These are phyloP conservation scores for Zosterops lateralis DNA, from an alignment of 2,113 vertebrate genomes.

Conservation along the genomic window DNA sequence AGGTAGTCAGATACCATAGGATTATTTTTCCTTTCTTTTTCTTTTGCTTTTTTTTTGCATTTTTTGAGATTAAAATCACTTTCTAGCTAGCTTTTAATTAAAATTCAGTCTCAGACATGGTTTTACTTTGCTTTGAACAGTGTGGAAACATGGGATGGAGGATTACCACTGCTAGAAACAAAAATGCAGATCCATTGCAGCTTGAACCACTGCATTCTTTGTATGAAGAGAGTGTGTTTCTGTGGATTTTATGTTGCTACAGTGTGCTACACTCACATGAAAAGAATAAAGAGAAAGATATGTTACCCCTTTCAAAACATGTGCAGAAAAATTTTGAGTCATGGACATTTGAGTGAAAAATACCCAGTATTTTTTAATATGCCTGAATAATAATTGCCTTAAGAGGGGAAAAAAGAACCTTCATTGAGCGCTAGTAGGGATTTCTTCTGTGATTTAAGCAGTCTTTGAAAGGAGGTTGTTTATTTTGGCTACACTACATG, in stretches of 20 bases:
- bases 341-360: background rate
- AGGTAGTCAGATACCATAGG: background rate
- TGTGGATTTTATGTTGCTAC: background rate
- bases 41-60: background rate
- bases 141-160: background rate
- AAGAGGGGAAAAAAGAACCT: background rate
- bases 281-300: background rate
- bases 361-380: background rate
- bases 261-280: background rate
- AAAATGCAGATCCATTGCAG: background rate
- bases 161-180: background rate
- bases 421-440: background rate
- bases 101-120: background rate
- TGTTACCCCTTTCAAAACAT: background rate
- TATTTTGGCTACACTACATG: background rate
- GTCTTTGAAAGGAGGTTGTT: background rate
- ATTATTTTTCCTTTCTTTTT: background rate
- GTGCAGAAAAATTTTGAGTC: background rate
- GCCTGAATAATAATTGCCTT: background rate
- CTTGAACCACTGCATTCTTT: background rate
- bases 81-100: background rate
- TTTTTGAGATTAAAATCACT: background rate
- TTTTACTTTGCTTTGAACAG: background rate
- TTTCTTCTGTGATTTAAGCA: slow-evolving; percentile 34
- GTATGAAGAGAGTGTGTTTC: background rate